Evolutionary conservation across 2,113 vertebrate species (phyloP), one percentile per base, ranked within the genome.

Genomic region (Gymnobelideus leadbeateri): DNA sequence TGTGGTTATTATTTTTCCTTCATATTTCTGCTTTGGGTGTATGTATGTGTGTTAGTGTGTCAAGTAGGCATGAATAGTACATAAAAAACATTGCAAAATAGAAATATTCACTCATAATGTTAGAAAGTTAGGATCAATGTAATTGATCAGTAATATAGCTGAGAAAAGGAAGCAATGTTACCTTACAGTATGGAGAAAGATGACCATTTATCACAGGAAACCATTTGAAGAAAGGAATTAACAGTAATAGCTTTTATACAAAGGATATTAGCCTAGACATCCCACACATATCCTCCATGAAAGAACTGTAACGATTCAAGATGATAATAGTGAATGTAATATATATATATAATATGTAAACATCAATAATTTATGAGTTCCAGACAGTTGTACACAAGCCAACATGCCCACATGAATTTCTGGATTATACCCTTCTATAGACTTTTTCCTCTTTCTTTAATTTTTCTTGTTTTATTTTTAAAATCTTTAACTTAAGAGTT

Each of bases 71-170:
- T 28, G 92, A 94, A 98, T 96, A 28, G 90, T 96, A 95, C 96
- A 89, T 3, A 91, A 95, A 90, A 94, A 97, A 95, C 89, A 92
- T 92, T 89, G 51, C 8, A 50, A 92, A 95, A 51, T 6, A 96
- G 97, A 97, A 95, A 43, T 89, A 89, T 77, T 25, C 94, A 92
- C 93, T 89, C 11, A 61, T 1, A 92, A 90, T 93, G 96, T 98
- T 96, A 37, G 89, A 61, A 95, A 95, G 6, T 14, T 95, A 51
- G 96, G 96, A 92, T 92, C 26, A 94, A 93, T 68, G 28, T 52
- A 93, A 93, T n/a, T 95, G 53, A 97, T 84, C 21, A 8, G 91
- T 93, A 95, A 96, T 61, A 10, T 11, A 61, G 55, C 26, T 61
- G 11, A n/a, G 61, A n/a, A 77, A 77, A 77, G 3, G 37, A 68